Base-by-base conservation (phyloP, 1,140 invertebrate genomes). In the Heliothis subflexa region DNA sequence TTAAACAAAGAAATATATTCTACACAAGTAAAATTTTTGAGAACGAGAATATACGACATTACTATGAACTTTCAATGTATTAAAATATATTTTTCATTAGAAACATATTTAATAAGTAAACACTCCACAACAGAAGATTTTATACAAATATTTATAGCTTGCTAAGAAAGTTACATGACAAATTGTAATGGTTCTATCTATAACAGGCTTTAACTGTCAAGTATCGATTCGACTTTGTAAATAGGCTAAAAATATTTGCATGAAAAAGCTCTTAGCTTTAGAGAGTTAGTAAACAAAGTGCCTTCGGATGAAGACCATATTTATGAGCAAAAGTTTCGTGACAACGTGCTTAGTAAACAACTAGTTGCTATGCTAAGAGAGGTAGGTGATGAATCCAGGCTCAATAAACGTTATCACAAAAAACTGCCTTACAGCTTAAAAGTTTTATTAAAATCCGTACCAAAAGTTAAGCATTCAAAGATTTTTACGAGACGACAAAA, bases 161-260 rank as follows among this genome's bases (percentile, higher is more conserved):
- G 45, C 16, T 49, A 2, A 21, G 25, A 71, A 71, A 71, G 50
- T 54, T 71, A 33, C 49, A 71, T 49, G 25, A 71, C 49, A 71
- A 71, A 71, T 54, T 71, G 49, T 54, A 54, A 71, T 68, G 64
- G 64, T 40, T 25, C 25, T 47, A 66, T 66, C 40, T 71, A 33
- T 71, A 71, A 71, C 68, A 71, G 61, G 62, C 62, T 78, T 77
- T 61, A 72, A 45, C 55, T 62, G 77, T 72, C 64, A 78, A 78
- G 70, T 79, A 79, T 79, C 59, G 59, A 79, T 72, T 57, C 59
- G 68, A 79, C 71, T 79, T 57, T 55, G 55, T 74, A 79, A 79
- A 79, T 79, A 79, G 62, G 78, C 78, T 79, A 79, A 79, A 78
- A 74, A 79, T 79, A 79, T 79, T 79, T 79, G 78, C 78, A 79